Evolutionary conservation across 2,888 invertebrate species (phyloP).

Genomic region (Diloba caeruleocephala): DNA sequence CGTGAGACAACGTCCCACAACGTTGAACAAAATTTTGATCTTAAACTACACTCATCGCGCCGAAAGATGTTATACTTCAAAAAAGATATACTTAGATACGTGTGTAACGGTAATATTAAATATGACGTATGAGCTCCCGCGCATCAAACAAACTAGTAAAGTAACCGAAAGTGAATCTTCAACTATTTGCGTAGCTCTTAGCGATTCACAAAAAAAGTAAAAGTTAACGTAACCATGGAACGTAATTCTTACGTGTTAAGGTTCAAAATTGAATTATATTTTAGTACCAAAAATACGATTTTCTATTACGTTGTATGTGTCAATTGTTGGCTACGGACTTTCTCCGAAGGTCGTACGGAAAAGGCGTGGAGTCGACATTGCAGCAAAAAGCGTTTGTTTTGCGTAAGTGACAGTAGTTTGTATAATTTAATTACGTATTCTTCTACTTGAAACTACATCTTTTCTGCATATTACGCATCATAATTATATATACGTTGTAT

Average conservation of each 20-base stretch:
- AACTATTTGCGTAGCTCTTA: slow-evolving; percentile 63
- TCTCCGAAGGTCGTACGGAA: slow-evolving; percentile 79
- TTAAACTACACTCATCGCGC: too few species aligned
- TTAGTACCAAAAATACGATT: slow-evolving; percentile 54
- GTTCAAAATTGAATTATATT: slow-evolving; percentile 54
- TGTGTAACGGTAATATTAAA: too few species aligned
- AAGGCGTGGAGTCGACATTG: slow-evolving; percentile 50
- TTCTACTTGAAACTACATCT: too few species aligned
- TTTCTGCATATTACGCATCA: too few species aligned
- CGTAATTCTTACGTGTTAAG: slow-evolving; percentile 57
- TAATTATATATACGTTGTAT: too few species aligned
- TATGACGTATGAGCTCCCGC: slow-evolving; percentile 25
- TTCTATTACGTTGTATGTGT: slow-evolving; percentile 70
- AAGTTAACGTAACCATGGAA: slow-evolving; percentile 53
- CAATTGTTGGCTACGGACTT: slow-evolving; percentile 71
- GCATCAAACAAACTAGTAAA: slow-evolving; percentile 24
- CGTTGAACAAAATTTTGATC: too few species aligned
- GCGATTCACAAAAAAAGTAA: slow-evolving; percentile 70
- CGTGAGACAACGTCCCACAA: too few species aligned
- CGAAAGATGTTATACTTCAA: too few species aligned
- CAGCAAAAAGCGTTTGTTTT: slow-evolving; percentile 34
- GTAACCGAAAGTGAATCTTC: slow-evolving; percentile 73
- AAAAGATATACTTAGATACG: too few species aligned
- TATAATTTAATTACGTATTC: slow-evolving; percentile 12
- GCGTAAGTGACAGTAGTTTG: slow-evolving; percentile 27